Evolutionary conservation across 2,113 vertebrate genomes (phyloP), one percentile per base, ranked within the genome.

Genomic region (Dasyprocta punctata): DNA sequence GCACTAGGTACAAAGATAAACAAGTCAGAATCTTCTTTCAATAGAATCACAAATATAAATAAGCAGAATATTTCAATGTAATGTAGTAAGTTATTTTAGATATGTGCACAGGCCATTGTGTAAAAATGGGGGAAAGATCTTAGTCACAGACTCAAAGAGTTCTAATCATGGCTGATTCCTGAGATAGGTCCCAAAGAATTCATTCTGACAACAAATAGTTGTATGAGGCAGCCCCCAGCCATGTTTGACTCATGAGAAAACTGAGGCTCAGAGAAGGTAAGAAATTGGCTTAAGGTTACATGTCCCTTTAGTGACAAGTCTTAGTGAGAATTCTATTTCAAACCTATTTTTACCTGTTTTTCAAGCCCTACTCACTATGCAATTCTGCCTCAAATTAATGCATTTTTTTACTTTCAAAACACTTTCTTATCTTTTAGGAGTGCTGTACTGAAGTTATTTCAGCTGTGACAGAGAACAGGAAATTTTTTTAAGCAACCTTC

Each of bases 161-260:
- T 93, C 67, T 86, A 93, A 90, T 73, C 47, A 89, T 24, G n/a
- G 20, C 3, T 78, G 52, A 41, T 90, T 56, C 20, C 85, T 56
- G 24, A 87, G 63, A 63, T 82, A 44, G 93, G 17, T 17, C 44
- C n/a, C 52, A 63, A 47, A 60, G 30, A 92, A 90, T 58, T 95
- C 56, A 88, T 87, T 83, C 33, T 73, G 69, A 82, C 75, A 92
- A 78, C 22, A 86, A 54, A 81, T 7, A 47, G 47, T 81, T 22
- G 41, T 95, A 16, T n/a, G 47, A 84, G 69, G n/a, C 71, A 77
- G 36, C 65, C 47, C 19, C 19, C 41, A 92, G 75, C 19, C 52
- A 58, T 87, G 2, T 81, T 41, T 96, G 75, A 92, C 36, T 75
- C 24, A 52, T 60, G 26, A 97, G 61, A 93, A 97, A 83, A 83